Conservation (phyloP, 2,113 vertebrate genomes). For the Ammodramus savannarum region DNA sequence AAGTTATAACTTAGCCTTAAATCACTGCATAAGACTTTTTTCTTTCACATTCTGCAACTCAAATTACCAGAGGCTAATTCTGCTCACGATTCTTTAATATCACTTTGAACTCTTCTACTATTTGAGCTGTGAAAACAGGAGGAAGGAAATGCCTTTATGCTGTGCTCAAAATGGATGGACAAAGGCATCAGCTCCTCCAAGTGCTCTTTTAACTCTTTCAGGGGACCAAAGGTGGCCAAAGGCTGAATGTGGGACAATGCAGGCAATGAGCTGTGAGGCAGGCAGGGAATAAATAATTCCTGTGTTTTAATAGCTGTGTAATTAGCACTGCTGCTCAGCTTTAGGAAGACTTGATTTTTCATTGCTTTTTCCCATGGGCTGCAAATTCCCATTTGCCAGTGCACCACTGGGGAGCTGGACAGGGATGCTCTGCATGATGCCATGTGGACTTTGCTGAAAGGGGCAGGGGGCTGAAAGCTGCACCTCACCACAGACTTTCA, state of each 20-base stretch:
- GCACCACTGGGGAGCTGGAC: background rate
- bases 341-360: background rate
- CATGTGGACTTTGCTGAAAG: background rate
- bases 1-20: background rate
- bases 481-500: background rate
- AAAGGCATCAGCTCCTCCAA: background rate
- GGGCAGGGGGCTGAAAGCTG: background rate
- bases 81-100: background rate
- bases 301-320: background rate
- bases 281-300: background rate
- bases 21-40: background rate
- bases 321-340: background rate
- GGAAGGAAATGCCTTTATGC: slow-evolving; percentile 42
- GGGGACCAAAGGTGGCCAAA: background rate
- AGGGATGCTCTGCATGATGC: background rate
- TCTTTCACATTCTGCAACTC: background rate
- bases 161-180: background rate
- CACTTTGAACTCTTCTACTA: background rate
- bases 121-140: background rate
- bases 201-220: slow-evolving; percentile 3
- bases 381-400: background rate
- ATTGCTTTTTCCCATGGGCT: background rate
- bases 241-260: background rate
- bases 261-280: background rate
- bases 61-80: background rate